Evolutionary conservation across 2,888 invertebrate genomes (phyloP), one percentile per base, ranked within the genome.

Genomic region (Tetropium fuscum): DNA sequence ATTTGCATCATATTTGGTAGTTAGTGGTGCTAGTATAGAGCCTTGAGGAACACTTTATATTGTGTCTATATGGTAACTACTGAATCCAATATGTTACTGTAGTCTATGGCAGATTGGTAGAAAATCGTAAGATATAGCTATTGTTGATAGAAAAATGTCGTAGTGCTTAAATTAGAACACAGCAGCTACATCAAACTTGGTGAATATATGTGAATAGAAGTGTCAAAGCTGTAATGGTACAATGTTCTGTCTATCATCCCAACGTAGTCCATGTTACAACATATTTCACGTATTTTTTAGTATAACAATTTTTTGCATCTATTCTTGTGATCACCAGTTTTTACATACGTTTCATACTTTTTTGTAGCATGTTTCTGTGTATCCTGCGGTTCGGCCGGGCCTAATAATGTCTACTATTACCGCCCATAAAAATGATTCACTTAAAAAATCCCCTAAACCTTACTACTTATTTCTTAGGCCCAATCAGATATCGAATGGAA

Each of bases 401-500:
- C n/a, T 10, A 11, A 6, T 32, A 18, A 45, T 32, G 18, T 11
- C 1, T 5, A 3, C 3, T 40, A 10, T 8, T 34, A 6, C 34
- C 15, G 6, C 34, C 34, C 13, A 43, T 40, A 18, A 40, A 3
- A 40, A 18, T 40, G 2, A 2, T 27, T n/a, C 2, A 27, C 3
- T 2, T 8, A 11, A 20, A 20, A 32, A 3, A 10, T 2, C 19
- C 5, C 16, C 7, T 11, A 16, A 8, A 10, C 13, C 5, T 38
- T 40, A 11, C 30, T 41, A 36, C 44, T 60, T 61, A 38, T 69
- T 68, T 38, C 75, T 75, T 88, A 97, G 90, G 98, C 98, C 27
- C 98, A 98, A 89, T 98, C 98, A 40, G 99, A 99, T 84, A 98
- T 97, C 75, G 99, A 99, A 83, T 99, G 99, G 99, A 99, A 99